Evolutionary conservation across 2,113 vertebrate genomes (phyloP).

Genomic region (Leucosticte australis): DNA sequence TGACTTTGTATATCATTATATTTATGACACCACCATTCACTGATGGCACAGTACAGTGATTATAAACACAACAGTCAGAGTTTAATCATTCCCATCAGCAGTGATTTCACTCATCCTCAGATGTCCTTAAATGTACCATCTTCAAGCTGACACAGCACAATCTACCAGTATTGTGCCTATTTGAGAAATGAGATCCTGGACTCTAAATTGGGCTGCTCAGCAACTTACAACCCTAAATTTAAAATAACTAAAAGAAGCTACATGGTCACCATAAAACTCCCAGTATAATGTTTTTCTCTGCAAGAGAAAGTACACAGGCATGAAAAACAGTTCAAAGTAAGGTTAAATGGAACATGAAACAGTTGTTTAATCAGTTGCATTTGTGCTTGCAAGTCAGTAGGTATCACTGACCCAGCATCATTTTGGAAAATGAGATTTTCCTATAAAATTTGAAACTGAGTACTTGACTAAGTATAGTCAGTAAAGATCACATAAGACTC

Average conservation of each 20-base stretch:
- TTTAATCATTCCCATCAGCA: slow-evolving; percentile 55
- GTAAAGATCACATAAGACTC: background rate
- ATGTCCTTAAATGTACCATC: background rate
- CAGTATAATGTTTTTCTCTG: background rate
- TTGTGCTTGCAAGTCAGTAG: background rate
- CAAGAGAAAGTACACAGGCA: background rate
- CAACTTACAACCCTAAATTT: background rate
- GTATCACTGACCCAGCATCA: background rate
- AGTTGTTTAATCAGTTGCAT: background rate
- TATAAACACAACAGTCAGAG: slow-evolving; percentile 27
- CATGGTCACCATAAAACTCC: background rate
- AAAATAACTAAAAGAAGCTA: background rate
- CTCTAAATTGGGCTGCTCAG: background rate
- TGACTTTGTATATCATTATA: background rate
- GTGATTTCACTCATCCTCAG: background rate
- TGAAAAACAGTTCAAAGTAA: background rate
- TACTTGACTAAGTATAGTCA: background rate
- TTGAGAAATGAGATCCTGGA: background rate
- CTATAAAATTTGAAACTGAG: background rate
- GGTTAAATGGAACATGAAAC: background rate
- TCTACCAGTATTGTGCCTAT: background rate
- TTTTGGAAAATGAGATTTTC: background rate
- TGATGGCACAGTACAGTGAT: background rate
- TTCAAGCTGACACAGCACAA: background rate
- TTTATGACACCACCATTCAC: background rate